Evolutionary conservation across 2,797 vertebrate species (phyloP).

Genomic region (Bryconaethiops microstoma): DNA sequence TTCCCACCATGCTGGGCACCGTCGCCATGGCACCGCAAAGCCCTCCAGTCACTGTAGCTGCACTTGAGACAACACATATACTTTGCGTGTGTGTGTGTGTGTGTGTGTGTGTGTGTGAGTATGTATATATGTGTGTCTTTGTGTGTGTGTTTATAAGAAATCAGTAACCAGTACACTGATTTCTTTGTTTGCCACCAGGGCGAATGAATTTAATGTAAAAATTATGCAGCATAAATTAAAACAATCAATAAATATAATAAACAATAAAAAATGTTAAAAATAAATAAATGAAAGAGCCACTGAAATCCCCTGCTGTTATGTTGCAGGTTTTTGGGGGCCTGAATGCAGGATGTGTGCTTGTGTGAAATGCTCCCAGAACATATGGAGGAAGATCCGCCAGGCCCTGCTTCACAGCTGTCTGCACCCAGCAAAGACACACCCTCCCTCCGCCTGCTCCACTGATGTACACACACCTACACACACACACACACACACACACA

Average conservation of each 20-base stretch:
- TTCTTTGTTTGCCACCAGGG: neutral
- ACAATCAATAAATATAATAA: neutral
- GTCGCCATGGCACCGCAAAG: slow-evolving; percentile 49
- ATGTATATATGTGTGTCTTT: too few species aligned
- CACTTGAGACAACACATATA: neutral
- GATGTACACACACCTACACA: slow-evolving; percentile 45
- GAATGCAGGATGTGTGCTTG: slow-evolving; percentile 63
- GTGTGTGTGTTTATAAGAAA: neutral
- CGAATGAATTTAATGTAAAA: neutral
- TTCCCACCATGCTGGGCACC: slow-evolving; percentile 47
- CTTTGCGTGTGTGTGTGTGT: too few species aligned
- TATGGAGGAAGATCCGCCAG: slow-evolving; percentile 76
- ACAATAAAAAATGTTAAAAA: neutral
- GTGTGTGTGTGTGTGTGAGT: too few species aligned
- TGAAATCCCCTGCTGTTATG: slow-evolving; percentile 55
- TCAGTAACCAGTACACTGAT: neutral
- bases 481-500: slow-evolving; percentile 25
- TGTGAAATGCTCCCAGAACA: slow-evolving; percentile 76
- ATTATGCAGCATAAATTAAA: slow-evolving; percentile 11
- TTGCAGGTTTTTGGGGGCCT: slow-evolving; percentile 71
- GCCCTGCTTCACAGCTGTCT: slow-evolving; percentile 81
- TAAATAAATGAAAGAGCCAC: neutral
- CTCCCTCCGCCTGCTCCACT: slow-evolving; percentile 59
- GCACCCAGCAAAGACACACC: slow-evolving; percentile 77
- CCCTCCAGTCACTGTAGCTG: slow-evolving; percentile 4